These are phyloP conservation scores for Copidosoma floridanum DNA, from an alignment of 1,140 invertebrate species.

Conservation along the genomic window DNA sequence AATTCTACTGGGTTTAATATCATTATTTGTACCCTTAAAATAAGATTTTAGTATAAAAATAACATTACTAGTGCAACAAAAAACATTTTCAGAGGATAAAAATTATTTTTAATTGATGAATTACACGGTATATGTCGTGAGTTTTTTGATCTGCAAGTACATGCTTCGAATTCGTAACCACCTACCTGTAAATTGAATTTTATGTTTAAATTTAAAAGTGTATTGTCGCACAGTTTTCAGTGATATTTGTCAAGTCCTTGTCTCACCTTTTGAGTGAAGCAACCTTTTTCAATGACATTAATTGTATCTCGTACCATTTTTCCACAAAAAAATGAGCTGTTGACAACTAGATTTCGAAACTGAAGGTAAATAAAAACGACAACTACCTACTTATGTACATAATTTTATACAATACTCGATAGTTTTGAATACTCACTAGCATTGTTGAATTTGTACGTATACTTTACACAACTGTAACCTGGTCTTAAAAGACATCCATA, in stretches of 20 bases:
- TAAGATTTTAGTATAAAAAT: too few relatives aligned
- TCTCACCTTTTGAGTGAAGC: constrained; percentile 35
- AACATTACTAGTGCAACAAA: too few relatives aligned
- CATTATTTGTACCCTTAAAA: not conserved
- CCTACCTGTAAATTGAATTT: constrained; percentile 31
- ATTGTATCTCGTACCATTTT: constrained; percentile 33
- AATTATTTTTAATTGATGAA: constrained; percentile 4
- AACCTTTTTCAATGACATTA: constrained; percentile 30
- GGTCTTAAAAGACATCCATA: constrained; percentile 7
- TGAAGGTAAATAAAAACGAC: too few relatives aligned
- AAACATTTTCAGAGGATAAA: too few relatives aligned
- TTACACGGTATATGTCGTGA: constrained; percentile 34
- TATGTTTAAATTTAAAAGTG: constrained; percentile 12
- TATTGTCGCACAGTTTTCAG: constrained; percentile 4
- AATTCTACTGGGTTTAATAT: not conserved
- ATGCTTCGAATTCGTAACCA: constrained; percentile 35
- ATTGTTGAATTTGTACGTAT: constrained; percentile 32
- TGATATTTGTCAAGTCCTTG: not conserved
- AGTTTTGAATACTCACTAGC: constrained; percentile 29
- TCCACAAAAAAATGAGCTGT: constrained; percentile 36
- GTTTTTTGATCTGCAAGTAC: constrained; percentile 35
- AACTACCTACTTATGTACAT: too few relatives aligned
- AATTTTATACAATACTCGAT: too few relatives aligned
- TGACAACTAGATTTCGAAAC: constrained; percentile 31
- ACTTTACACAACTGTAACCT: constrained; percentile 37